These are phyloP conservation scores for Halictus ligatus DNA, from an alignment of 2,888 invertebrate species.

Conservation along the genomic window DNA sequence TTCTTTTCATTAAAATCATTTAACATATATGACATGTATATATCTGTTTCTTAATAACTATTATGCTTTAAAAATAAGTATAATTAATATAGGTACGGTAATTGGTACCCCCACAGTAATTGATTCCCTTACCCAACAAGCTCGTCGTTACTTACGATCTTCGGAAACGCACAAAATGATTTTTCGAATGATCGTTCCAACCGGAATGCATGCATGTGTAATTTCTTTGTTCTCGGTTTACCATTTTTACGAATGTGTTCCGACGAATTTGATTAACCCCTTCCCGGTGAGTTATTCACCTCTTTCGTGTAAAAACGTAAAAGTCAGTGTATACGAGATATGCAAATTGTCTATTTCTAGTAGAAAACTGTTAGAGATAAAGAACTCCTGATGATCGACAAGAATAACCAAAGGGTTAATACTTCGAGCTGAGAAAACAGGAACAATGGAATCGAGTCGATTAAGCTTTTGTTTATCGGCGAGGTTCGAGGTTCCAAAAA, in stretches of 20 bases:
- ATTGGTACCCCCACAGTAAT: too few species aligned
- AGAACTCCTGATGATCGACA: background rate
- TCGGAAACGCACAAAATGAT: background rate
- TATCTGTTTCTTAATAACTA: too few species aligned
- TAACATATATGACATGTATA: too few species aligned
- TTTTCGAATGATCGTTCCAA: background rate
- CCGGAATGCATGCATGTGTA: background rate
- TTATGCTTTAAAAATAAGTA: too few species aligned
- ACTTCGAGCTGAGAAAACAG: background rate
- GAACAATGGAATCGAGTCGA: background rate
- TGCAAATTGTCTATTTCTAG: background rate
- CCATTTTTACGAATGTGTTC: background rate
- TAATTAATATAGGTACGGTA: too few species aligned
- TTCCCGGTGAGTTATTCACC: background rate
- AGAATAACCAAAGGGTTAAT: background rate
- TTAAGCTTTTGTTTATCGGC: background rate
- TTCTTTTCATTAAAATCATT: too few species aligned
- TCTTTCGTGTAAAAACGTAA: background rate
- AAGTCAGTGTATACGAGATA: background rate
- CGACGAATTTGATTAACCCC: background rate
- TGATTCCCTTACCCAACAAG: too few species aligned
- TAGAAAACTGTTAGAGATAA: background rate
- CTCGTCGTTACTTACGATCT: background rate
- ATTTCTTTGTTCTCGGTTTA: background rate
- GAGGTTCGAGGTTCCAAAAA: background rate